Evolutionary conservation across 1,140 invertebrate species (phyloP).

Genomic region (Macrocentrus cingulum): DNA sequence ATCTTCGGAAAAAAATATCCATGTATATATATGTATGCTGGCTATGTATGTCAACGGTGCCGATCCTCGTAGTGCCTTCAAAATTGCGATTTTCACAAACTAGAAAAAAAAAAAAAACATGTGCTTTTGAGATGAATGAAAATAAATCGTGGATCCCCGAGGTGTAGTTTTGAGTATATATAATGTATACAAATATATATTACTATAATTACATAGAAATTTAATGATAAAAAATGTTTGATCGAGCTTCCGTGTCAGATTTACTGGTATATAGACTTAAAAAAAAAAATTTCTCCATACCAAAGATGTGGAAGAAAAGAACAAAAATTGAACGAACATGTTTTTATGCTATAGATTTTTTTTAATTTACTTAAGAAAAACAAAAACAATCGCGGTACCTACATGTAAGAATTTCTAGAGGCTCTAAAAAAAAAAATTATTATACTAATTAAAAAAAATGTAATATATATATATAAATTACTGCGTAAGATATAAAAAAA

Average conservation of each 20-base stretch:
- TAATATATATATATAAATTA: not conserved
- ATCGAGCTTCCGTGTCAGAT: conserved; percentile 22
- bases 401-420: too few species aligned
- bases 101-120: not conserved
- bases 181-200: too few species aligned
- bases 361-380: not conserved
- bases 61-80: conserved; percentile 21
- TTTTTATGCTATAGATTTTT: too few species aligned
- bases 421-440: conserved; percentile 3
- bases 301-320: conserved; percentile 11
- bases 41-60: conserved; percentile 8
- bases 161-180: too few species aligned
- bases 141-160: conserved; percentile 14
- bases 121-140: not conserved
- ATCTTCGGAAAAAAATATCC: conserved; percentile 13
- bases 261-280: not conserved
- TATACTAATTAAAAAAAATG: not conserved
- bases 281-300: not conserved
- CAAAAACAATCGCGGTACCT: too few species aligned
- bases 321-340: too few species aligned
- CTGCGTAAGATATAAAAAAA: not conserved
- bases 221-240: not conserved
- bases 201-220: too few species aligned
- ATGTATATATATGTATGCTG: not conserved
- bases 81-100: conserved; percentile 19